A percentile compares a stretch with the other conserved stretches of the same genome.
These are phyloP conservation scores for Lasioglossum marginatum DNA, from an alignment of 2,888 invertebrate species.

Conservation along the genomic window DNA sequence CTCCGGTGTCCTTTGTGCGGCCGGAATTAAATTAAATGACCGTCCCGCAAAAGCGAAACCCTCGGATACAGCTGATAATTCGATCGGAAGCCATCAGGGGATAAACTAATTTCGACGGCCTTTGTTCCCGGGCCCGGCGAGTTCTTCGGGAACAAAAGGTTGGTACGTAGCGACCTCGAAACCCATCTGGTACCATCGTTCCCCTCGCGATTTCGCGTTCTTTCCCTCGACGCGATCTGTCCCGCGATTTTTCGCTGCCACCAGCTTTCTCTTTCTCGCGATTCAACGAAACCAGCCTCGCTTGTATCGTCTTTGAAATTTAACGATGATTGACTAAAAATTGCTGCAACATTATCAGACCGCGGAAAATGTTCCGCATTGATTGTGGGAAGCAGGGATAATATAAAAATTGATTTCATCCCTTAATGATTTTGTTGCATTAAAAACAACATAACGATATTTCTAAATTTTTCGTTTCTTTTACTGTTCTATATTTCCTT, in stretches of 20 bases:
- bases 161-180: slow-evolving; percentile 34
- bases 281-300: neutral
- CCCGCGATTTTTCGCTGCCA: neutral
- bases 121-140: slow-evolving; percentile 52
- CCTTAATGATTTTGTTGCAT: no score
- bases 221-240: neutral
- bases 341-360: no score
- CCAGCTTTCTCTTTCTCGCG: neutral
- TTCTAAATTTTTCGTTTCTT: no score
- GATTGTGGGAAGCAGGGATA: no score
- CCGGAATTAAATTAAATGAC: slow-evolving; percentile 70
- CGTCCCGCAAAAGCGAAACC: slow-evolving; percentile 59
- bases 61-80: slow-evolving; percentile 69
- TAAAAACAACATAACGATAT: no score
- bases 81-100: slow-evolving; percentile 69
- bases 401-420: no score
- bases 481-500: no score
- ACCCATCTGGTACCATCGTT: slow-evolving; percentile 52
- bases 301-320: no score
- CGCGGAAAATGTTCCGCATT: no score
- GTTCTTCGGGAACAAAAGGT: slow-evolving; percentile 56
- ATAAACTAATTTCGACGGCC: slow-evolving; percentile 72
- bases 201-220: slow-evolving; percentile 18
- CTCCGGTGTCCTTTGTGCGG: slow-evolving; percentile 28
- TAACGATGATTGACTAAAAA: no score